These are phyloP conservation scores for Chloroceryle inda DNA, from an alignment of 2,797 vertebrate species.

Conservation along the genomic window DNA sequence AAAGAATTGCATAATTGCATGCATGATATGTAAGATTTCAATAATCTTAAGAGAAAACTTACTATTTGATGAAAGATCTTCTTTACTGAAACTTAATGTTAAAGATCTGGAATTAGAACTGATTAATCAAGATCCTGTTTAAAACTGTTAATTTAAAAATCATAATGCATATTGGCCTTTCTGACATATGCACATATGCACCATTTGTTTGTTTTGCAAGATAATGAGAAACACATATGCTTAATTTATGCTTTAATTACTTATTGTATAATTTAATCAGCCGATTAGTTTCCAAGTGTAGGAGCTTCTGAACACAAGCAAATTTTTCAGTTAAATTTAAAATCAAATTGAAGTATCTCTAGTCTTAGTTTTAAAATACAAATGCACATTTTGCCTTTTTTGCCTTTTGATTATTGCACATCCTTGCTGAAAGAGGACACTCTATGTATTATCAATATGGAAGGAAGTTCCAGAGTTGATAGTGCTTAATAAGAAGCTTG, in stretches of 20 bases:
- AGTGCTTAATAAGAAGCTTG: not conserved
- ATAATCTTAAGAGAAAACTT: not conserved
- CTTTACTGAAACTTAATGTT: not conserved
- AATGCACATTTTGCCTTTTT: not conserved
- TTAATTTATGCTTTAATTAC: not conserved
- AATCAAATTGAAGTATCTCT: not conserved
- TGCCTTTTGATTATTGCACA: not conserved
- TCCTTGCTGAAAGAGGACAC: not conserved
- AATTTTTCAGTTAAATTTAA: not conserved
- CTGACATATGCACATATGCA: not conserved
- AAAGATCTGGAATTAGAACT: not conserved
- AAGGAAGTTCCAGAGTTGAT: not conserved
- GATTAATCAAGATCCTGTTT: not conserved
- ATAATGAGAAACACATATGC: not conserved
- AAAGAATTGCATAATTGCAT: not conserved
- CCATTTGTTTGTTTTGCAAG: not conserved
- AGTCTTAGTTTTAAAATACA: not conserved
- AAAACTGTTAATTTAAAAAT: not conserved
- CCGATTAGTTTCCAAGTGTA: not conserved
- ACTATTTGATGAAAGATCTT: not conserved
- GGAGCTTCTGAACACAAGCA: not conserved
- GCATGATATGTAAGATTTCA: not conserved
- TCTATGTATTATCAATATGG: not conserved
- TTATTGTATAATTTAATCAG: not conserved
- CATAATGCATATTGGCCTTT: not conserved